A percentile compares a stretch with the other conserved stretches of the same genome.
Evolutionary conservation across 2,113 vertebrate species (phyloP).

Genomic region (Spermophilus dauricus): DNA sequence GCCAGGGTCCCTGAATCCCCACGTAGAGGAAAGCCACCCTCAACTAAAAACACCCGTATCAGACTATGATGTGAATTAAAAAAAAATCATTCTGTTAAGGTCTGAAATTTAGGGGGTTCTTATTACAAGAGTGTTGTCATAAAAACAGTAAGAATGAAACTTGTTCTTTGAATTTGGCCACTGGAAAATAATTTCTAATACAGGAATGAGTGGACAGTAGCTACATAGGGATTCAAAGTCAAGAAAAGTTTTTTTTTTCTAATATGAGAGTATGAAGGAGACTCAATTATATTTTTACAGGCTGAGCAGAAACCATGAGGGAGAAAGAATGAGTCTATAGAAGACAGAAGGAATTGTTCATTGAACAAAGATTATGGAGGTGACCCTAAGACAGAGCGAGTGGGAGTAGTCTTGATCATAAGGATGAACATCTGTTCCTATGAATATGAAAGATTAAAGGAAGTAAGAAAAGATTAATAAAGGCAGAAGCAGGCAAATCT

Average conservation of each 20-base stretch:
- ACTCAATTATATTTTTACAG: background rate
- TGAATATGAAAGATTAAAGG: background rate
- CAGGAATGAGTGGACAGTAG: background rate
- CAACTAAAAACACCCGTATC: background rate
- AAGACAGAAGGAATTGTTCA: background rate
- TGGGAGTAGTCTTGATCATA: background rate
- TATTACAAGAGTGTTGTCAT: background rate
- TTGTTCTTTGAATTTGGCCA: background rate
- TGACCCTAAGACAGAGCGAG: background rate
- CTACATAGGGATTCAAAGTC: background rate
- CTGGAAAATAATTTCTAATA: background rate
- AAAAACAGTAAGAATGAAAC: background rate
- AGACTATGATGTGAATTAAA: background rate
- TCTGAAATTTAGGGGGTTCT: background rate
- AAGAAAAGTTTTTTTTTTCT: background rate
- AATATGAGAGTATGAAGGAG: background rate
- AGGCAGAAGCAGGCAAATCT: background rate
- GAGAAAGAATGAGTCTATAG: background rate
- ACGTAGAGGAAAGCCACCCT: background rate
- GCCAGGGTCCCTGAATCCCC: background rate
- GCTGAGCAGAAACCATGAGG: background rate
- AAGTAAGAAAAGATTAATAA: background rate
- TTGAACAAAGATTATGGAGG: background rate
- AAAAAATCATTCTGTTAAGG: background rate
- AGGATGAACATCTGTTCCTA: background rate